Percentiles rank a stretch among this genome's conserved stretches.
Conservation (phyloP, 2,888 invertebrate genomes). For the Antheraea yamamai region DNA sequence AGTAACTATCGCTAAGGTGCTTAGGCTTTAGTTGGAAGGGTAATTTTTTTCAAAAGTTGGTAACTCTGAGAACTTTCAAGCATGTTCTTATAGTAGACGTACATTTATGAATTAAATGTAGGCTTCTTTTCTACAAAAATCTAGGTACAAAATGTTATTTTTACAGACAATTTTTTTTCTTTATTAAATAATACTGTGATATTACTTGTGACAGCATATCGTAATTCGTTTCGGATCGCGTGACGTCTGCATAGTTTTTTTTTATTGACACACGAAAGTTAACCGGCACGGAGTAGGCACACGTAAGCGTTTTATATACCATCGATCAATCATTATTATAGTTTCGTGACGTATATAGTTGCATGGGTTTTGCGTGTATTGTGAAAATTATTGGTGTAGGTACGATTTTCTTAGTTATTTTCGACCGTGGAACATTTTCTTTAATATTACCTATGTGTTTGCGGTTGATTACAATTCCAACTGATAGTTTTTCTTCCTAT, state of each 20-base stretch:
- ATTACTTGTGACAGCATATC: not conserved
- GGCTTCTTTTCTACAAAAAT: too few relatives aligned
- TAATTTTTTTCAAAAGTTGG: too few relatives aligned
- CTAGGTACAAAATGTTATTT: too few relatives aligned
- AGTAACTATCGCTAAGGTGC: too few relatives aligned
- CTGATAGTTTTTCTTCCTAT: not conserved
- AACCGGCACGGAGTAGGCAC: slow-evolving; percentile 25
- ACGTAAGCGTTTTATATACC: slow-evolving; percentile 30
- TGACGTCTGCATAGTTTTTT: slow-evolving; percentile 24
- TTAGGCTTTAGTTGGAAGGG: too few relatives aligned
- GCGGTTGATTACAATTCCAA: not conserved
- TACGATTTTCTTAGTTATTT: not conserved
- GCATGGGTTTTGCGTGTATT: not conserved
- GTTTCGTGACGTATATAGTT: slow-evolving; percentile 1
- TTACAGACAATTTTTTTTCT: too few relatives aligned
- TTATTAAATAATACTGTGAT: not conserved
- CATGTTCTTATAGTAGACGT: too few relatives aligned
- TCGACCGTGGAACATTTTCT: not conserved
- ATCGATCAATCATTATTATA: slow-evolving; percentile 29
- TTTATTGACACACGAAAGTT: slow-evolving; percentile 31
- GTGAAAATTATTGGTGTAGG: not conserved
- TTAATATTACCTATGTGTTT: not conserved
- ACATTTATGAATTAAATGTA: too few relatives aligned
- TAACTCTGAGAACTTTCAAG: too few relatives aligned
- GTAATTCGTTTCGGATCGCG: slow-evolving; percentile 18